Percentiles rank a stretch among this genome's conserved stretches.
Evolutionary conservation across 2,113 vertebrate genomes (phyloP).

Genomic region (Pelodiscus sinensis): DNA sequence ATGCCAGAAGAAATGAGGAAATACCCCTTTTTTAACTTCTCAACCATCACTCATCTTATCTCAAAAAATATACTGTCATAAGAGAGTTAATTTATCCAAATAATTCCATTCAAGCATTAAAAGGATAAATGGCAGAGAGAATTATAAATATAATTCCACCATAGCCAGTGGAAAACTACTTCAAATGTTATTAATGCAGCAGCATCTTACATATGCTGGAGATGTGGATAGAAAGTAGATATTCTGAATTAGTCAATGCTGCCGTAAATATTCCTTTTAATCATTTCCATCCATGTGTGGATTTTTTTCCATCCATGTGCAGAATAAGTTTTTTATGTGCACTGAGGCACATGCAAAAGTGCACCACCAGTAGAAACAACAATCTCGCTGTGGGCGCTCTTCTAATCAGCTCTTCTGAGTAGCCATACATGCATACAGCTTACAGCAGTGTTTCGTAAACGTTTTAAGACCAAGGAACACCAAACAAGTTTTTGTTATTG

Average conservation of each 20-base stretch:
- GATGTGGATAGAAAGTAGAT: not conserved
- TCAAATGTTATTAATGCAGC: not conserved
- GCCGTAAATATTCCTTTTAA: too few relatives aligned
- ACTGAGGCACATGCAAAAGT: too few relatives aligned
- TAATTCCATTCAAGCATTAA: not conserved
- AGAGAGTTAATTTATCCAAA: not conserved
- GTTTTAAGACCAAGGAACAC: too few relatives aligned
- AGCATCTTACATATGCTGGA: not conserved
- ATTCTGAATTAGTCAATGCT: not conserved
- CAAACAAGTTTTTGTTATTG: too few relatives aligned
- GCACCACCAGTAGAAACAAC: too few relatives aligned
- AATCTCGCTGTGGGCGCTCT: too few relatives aligned
- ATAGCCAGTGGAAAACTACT: not conserved
- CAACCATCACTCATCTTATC: not conserved
- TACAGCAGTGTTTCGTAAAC: too few relatives aligned
- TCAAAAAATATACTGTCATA: not conserved
- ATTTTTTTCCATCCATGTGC: too few relatives aligned
- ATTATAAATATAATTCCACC: not conserved
- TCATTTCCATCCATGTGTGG: too few relatives aligned
- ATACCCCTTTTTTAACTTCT: not conserved
- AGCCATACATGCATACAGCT: too few relatives aligned
- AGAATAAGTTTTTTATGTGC: too few relatives aligned
- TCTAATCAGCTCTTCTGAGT: too few relatives aligned
- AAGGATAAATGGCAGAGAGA: not conserved
- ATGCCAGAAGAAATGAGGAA: not conserved